Conservation (phyloP, 1,140 invertebrate genomes). For the Chironomus tepperi region DNA sequence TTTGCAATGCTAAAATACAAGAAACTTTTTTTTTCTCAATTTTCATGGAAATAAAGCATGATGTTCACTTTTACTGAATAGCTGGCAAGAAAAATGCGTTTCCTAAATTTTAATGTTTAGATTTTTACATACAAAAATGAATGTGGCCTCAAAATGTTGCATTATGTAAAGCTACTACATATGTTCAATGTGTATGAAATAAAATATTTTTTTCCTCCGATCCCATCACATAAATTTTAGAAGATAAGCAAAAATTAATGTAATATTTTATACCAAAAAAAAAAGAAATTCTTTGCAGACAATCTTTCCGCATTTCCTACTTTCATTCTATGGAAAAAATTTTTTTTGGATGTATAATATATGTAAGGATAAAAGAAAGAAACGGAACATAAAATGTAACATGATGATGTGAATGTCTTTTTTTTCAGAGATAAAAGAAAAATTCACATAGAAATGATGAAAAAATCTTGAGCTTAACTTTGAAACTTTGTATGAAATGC, state of each 20-base stretch:
- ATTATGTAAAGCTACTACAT: neutral
- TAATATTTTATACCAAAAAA: constrained; percentile 15
- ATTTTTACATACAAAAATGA: neutral
- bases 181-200: neutral
- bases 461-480: neutral
- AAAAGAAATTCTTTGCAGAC: neutral
- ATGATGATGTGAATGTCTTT: constrained; percentile 8
- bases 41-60: neutral
- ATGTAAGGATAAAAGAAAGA: too few relatives aligned
- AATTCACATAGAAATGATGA: neutral
- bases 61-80: too few relatives aligned
- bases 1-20: neutral
- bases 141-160: constrained; percentile 17
- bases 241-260: constrained; percentile 23
- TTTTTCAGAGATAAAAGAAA: neutral
- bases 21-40: neutral
- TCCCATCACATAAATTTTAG: constrained; percentile 22
- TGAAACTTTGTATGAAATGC: neutral
- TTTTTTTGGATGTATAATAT: too few relatives aligned
- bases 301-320: neutral
- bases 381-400: neutral
- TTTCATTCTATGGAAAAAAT: neutral
- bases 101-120: too few relatives aligned
- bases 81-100: too few relatives aligned
- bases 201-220: constrained; percentile 17